phyloP scores from a whole-genome alignment of 1,140 invertebrate genomes.

The Diuraphis noxia region DNA sequence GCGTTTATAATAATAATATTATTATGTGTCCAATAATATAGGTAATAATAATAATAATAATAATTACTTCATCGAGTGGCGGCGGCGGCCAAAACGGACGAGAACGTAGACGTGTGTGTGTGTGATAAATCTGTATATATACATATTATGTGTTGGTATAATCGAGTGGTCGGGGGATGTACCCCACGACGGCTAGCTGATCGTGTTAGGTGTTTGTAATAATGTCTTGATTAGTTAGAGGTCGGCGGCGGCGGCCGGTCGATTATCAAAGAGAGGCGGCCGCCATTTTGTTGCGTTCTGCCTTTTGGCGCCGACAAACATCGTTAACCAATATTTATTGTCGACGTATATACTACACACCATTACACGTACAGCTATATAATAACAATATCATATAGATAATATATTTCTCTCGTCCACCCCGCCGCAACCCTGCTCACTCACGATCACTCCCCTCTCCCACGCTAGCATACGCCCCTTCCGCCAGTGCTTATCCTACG shows the following conservation, averaged over 20 bases:
- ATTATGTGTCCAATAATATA: not conserved
- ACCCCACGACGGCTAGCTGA: not conserved
- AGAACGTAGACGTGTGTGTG: not conserved
- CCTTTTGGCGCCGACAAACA: slow-evolving; percentile 54
- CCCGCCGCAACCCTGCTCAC: not conserved
- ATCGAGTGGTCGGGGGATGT: slow-evolving; percentile 32
- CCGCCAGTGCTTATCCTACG: not conserved
- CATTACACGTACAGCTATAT: not conserved
- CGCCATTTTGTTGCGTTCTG: slow-evolving; percentile 39
- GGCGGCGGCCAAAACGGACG: too few species aligned
- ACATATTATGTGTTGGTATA: not conserved
- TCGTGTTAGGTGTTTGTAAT: slow-evolving; percentile 40
- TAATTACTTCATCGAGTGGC: not conserved
- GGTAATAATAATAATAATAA: not conserved
- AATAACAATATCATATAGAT: not conserved
- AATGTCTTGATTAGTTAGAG: slow-evolving; percentile 45
- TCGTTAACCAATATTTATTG: slow-evolving; percentile 53
- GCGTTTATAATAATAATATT: not conserved
- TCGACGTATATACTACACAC: not conserved
- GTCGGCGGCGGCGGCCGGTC: not conserved
- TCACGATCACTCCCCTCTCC: not conserved
- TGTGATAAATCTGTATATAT: not conserved
- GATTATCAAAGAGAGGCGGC: slow-evolving; percentile 25
- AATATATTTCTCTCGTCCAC: not conserved
- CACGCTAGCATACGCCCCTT: not conserved